Conservation (phyloP, 2,888 invertebrate genomes). For the Heliconius hortense region DNA sequence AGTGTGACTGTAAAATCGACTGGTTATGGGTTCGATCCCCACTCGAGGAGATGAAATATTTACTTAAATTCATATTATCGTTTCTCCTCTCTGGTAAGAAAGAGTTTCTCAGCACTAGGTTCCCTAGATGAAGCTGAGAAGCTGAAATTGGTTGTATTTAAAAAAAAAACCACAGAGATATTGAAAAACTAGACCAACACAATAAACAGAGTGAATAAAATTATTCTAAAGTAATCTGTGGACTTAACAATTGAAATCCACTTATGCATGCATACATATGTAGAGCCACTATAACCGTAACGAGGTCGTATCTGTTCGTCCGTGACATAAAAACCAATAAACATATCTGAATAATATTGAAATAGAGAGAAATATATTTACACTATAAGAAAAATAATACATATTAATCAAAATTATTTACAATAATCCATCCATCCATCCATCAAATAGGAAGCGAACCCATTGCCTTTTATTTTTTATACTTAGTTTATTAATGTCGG, state of each 20-base stretch:
- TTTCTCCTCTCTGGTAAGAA: no score
- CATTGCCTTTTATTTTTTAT: neutral
- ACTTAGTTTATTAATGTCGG: neutral
- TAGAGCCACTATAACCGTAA: constrained; percentile 6
- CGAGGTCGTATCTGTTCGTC: constrained; percentile 19
- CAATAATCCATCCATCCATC: no score
- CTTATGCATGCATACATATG: constrained; percentile 7
- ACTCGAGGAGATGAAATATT: no score
- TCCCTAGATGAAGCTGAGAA: neutral
- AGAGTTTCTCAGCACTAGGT: neutral
- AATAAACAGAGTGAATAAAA: constrained; percentile 9
- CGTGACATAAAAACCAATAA: constrained; percentile 24
- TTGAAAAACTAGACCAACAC: neutral
- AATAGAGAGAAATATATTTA: neutral
- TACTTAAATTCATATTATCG: no score
- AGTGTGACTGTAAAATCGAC: no score
- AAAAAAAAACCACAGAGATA: neutral
- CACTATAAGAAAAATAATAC: no score
- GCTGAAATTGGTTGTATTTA: neutral
- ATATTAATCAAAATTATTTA: no score
- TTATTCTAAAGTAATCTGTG: constrained; percentile 14
- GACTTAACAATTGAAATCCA: constrained; percentile 17
- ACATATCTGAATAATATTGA: constrained; percentile 1
- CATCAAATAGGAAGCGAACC: neutral
- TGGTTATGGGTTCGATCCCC: no score